phyloP scores from a whole-genome alignment of 2,113 vertebrate species.

The Mungos mungo region DNA sequence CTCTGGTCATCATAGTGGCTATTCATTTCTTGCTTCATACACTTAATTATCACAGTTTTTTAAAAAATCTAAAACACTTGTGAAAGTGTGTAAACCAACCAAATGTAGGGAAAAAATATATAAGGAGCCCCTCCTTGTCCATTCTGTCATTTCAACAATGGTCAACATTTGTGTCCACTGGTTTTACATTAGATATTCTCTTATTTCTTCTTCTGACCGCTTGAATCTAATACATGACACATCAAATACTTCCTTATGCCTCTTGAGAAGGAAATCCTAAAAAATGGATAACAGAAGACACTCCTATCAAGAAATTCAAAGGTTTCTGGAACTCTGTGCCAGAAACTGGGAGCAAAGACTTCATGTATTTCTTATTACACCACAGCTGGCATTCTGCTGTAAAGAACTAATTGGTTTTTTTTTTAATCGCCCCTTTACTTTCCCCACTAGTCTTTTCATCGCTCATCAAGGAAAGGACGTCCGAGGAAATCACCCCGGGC shows the following conservation, averaged over 20 bases:
- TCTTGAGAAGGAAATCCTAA: background rate
- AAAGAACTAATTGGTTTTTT: background rate
- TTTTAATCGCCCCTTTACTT: background rate
- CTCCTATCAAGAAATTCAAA: background rate
- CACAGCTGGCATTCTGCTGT: background rate
- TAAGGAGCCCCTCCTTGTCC: background rate
- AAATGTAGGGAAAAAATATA: background rate
- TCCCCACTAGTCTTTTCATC: constrained; percentile 55
- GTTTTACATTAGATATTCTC: background rate
- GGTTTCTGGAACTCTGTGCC: background rate
- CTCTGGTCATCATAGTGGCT: background rate
- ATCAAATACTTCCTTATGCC: background rate
- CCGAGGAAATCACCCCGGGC: constrained; percentile 36
- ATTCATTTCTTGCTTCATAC: background rate
- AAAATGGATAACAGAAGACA: background rate
- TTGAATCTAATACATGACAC: background rate
- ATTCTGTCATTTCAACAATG: background rate
- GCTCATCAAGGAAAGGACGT: constrained; percentile 67
- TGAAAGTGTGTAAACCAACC: background rate
- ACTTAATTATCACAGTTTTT: background rate
- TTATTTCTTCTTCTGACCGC: background rate
- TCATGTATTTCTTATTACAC: background rate
- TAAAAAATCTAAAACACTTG: background rate
- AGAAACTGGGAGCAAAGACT: background rate
- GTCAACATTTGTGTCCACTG: background rate